Conservation (phyloP, 2,888 invertebrate species). For the Stramonita haemastoma region DNA sequence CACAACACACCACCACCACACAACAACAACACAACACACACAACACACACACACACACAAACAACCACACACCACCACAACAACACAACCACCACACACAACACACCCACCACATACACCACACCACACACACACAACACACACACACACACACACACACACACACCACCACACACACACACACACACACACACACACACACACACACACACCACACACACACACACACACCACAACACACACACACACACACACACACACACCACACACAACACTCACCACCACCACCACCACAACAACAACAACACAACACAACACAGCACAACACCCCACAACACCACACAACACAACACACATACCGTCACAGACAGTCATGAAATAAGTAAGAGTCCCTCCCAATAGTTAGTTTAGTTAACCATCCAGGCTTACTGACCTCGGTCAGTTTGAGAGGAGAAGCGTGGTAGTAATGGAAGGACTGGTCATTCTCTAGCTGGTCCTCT, state of each 20-base stretch:
- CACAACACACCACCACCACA: neutral
- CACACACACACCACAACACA: neutral
- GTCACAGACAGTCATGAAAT: too few relatives aligned
- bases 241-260: neutral
- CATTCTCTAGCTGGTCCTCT: neutral
- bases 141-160: neutral
- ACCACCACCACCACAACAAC: too few relatives aligned
- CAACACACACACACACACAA: neutral
- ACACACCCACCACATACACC: too few relatives aligned
- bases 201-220: neutral
- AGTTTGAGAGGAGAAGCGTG: neutral
- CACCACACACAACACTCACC: too few relatives aligned
- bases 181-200: neutral
- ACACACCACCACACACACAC: neutral
- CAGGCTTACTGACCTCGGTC: conserved; percentile 1
- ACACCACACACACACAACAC: neutral
- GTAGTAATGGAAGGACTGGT: neutral
- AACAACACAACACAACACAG: too few relatives aligned
- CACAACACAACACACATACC: too few relatives aligned
- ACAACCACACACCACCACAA: neutral
- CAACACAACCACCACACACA: too few relatives aligned
- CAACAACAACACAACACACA: neutral
- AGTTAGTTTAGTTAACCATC: too few relatives aligned
- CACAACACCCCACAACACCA: too few relatives aligned
- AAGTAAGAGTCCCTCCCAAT: too few relatives aligned